A percentile compares a stretch with the other conserved stretches of the same genome.
These are phyloP conservation scores for Crotalus adamanteus DNA, from an alignment of 2,797 vertebrate species.

Conservation along the genomic window DNA sequence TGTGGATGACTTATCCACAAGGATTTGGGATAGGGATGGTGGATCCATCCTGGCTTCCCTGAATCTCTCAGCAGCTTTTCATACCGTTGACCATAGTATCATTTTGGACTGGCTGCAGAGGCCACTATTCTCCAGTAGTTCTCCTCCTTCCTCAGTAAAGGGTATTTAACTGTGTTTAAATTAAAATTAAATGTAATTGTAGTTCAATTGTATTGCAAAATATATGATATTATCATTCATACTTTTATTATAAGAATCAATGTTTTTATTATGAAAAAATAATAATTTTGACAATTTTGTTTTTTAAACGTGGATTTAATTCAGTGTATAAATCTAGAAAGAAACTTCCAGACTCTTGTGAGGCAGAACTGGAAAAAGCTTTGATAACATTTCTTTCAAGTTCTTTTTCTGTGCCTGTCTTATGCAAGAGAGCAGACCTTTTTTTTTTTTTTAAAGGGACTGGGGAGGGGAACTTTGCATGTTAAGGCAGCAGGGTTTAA, in stretches of 20 bases:
- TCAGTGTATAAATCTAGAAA: not conserved
- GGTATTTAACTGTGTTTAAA: not conserved
- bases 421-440: not conserved
- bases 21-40: too few relatives aligned
- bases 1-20: too few relatives aligned
- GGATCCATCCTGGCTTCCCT: not conserved
- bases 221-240: not conserved
- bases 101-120: not conserved
- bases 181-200: not conserved
- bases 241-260: not conserved
- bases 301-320: not conserved
- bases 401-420: not conserved
- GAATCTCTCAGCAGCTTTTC: not conserved
- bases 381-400: not conserved
- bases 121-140: not conserved
- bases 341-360: not conserved
- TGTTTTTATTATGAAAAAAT: not conserved
- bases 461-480: constrained; percentile 41
- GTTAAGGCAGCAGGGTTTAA: constrained; percentile 41
- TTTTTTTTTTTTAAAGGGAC: not conserved
- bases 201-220: not conserved
- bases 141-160: not conserved
- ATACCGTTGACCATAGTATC: not conserved
- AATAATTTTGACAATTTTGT: not conserved
- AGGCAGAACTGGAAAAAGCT: not conserved